Base-by-base conservation (phyloP, 2,888 invertebrate genomes). In the Dromius quadrimaculatus region DNA sequence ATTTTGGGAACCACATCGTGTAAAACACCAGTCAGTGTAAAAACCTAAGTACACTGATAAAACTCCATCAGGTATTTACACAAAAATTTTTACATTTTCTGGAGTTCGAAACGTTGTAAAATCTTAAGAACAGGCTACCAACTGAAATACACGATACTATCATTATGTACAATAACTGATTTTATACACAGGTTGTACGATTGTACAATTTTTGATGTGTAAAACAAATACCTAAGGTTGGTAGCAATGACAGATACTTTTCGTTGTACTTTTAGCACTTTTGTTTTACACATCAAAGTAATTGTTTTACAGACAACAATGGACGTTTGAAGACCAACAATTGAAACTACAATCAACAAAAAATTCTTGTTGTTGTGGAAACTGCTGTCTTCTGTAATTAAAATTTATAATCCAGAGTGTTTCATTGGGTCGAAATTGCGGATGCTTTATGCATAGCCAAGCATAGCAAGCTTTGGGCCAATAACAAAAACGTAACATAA, bases 61-160 rank as follows among this genome's bases (percentile, higher is more conserved):
- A 36, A 11, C 36, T 36, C 36, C 2, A 1, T 9, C 9, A 20
- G 47, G 47, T 47, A 47, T 22, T 47, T 22, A 47, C 47, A 19
- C 19, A 47, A 13, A 11, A 22, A 47, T 22, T n/a, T 41, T 41
- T 41, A 41, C 41, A 2, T 41, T 41, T 41, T 15, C 15, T 15
- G 41, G 41, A 13, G 8, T 15, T 41, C 17, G 15, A 6, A 41
- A 15, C 41, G 41, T 41, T 15, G 41, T 41, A 15, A 41, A 28
- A 54, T 54, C 15, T 54, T 54, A 54, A 13, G 28, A 28, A 54
- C 50, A 54, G 50, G 28, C 13, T 6, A 41, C 41, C 13, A 54
- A 54, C 50, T 54, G 28, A 54, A 54, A 41, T 54, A 54, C 50
- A 54, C 15, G 41, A 15, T 41, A 41, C 50, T 54, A 54, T 41